Conservation (phyloP, 1,140 invertebrate species). For the Akabosia matsudoensis region DNA sequence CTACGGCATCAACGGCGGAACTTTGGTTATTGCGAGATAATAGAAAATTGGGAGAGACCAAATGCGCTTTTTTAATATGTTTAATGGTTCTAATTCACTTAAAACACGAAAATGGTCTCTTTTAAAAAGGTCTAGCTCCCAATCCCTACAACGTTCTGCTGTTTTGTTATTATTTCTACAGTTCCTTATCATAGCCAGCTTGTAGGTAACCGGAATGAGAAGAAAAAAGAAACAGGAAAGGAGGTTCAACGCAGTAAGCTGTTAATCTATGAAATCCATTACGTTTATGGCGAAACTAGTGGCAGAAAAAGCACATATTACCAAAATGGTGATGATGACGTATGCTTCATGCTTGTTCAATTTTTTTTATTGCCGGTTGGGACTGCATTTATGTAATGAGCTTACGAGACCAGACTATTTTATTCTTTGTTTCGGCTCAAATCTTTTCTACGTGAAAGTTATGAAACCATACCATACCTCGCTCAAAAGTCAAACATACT, state of each 20-base stretch:
- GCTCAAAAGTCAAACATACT: no score
- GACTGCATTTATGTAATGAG: conserved; percentile 17
- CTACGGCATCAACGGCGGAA: conserved; percentile 10
- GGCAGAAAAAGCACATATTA: background rate
- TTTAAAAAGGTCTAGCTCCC: conserved; percentile 6
- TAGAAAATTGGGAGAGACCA: conserved; percentile 24
- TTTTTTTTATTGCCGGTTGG: no score
- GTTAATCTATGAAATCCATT: conserved; percentile 23
- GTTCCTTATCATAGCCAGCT: background rate
- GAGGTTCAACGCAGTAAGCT: background rate
- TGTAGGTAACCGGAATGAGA: background rate
- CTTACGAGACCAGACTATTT: background rate
- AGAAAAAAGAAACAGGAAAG: background rate
- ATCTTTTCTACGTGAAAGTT: no score
- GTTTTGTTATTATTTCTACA: background rate
- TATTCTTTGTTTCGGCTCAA: no score
- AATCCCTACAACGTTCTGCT: background rate
- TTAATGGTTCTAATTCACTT: conserved; percentile 22
- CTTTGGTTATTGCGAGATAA: conserved; percentile 21
- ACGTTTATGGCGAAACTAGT: background rate
- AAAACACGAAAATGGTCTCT: conserved; percentile 24
- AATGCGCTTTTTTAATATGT: conserved; percentile 24
- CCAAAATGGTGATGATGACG: background rate
- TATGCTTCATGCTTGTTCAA: background rate
- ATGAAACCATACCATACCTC: no score